Evolutionary conservation across 1,140 invertebrate genomes (phyloP), one percentile per base, ranked within the genome.

Genomic region (Mesaphorura yosii): DNA sequence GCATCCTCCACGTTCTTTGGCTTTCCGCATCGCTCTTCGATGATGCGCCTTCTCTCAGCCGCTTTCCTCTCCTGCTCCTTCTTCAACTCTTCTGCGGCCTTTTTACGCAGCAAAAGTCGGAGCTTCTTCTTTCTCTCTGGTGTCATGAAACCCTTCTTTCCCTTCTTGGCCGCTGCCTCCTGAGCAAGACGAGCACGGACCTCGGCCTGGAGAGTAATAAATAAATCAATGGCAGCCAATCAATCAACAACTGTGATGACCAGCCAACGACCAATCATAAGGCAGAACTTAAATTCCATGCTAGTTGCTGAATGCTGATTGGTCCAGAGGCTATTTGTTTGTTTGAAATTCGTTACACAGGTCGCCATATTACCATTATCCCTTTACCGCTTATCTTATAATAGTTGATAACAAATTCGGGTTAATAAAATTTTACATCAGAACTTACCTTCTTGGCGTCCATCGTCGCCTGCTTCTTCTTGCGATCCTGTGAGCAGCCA

Each of bases 41-140:
- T 95, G 76, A 93, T 91, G 67, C 86, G 84, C 75, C 93, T 93
- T 70, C 93, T 88, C 72, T 98, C 94, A 61, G 90, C 88, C 28
- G 92, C 90, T 78, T 97, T 96, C 69, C 89, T 83, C 75, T 96
- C 91, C 72, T 98, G 94, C 77, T 98, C 93, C 71, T 95, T 95
- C 78, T 97, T 97, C 75, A 98, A 78, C 74, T 98, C 94, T 75
- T 98, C 95, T 66, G 95, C 94, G 68, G 95, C 95, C 81, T 98
- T 98, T 76, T 97, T 93, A 84, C 96, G 93, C 76, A 98, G 79
- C 75, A 98, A 77, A 77, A 96, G 80, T 79, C 90, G 84, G 69
- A 94, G 86, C 73, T 94, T 94, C 86, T 93, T 93, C 84, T 94
- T 94, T 72, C 90, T 88, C 75, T 93, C 88, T 62, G 90, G 90